Evolutionary conservation across 2,797 vertebrate genomes (phyloP), one percentile per base, ranked within the genome.

Genomic region (Amniataba percoides): DNA sequence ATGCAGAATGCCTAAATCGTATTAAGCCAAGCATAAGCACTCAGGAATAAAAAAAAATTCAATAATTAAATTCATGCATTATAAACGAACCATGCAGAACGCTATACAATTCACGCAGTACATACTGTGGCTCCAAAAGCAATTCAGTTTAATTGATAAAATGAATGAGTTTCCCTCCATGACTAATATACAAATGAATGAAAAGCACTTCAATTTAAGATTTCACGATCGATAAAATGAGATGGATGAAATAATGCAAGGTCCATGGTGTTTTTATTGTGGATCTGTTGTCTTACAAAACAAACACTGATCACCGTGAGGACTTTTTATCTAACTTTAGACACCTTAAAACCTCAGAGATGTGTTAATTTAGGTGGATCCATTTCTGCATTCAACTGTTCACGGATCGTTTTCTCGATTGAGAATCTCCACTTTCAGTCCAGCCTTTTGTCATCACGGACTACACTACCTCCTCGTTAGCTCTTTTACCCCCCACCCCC

Each of bases 21-120:
- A 81, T 60, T 36, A 81, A 88, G 74, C 78, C 78, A 74, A 80
- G 79, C 75, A 68, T 66, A 60, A 84, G 67, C 82, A 81, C 74
- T 80, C 51, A 25, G 62, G 53, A 84, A 88, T 78, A 57, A 78
- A 85, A 88, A 67, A 88, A 31, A 31, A 2, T 75, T 18, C 0
- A 78, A 84, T 80, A 55, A 82, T 87, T 64, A 84, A 77, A 87
- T 58, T 60, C 69, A 92, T 91, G 62, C 80, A 90, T 90, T 78
- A 89, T 88, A 60, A 80, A 85, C 15, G 3, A 43, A 43, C 31
- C 49, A 49, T 67, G 59, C 27, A 76, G 69, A 2, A 36, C 39
- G 43, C 25, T 63, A 27, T 18, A 57, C 15, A 65, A 58, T 67
- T 34, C 25, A 85, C 70, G 77, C 40, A 53, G 66, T 58, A 52